Evolutionary conservation across 2,113 vertebrate genomes (phyloP).

Genomic region (Polypterus senegalus): DNA sequence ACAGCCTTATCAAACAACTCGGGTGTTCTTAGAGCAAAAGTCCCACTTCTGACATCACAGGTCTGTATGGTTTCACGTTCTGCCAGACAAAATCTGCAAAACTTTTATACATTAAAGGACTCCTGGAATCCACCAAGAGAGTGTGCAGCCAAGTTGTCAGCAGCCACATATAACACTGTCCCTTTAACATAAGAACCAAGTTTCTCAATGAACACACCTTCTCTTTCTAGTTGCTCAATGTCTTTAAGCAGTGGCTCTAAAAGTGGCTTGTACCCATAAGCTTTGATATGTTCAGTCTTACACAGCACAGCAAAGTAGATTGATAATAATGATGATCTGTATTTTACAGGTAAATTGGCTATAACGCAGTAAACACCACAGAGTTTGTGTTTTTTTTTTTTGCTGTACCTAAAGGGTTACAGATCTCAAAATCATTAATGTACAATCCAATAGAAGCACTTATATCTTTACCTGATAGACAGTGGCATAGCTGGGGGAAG

Average conservation of each 20-base stretch:
- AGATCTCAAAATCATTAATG: too few relatives aligned
- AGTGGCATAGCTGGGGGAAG: too few relatives aligned
- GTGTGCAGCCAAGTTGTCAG: constrained; percentile 19
- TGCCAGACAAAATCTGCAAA: constrained; percentile 18
- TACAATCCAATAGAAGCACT: too few relatives aligned
- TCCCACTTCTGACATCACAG: constrained; percentile 3
- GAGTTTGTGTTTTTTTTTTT: too few relatives aligned
- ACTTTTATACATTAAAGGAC: constrained; percentile 19
- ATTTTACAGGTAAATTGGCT: neutral
- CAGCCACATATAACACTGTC: constrained; percentile 14
- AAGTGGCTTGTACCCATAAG: constrained; percentile 15
- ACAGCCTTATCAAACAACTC: constrained; percentile 7
- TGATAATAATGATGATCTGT: constrained; percentile 10
- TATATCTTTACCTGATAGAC: too few relatives aligned
- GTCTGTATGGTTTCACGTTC: constrained; percentile 12
- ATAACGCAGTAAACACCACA: too few relatives aligned
- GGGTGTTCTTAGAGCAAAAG: constrained; percentile 15
- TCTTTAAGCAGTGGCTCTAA: constrained; percentile 17
- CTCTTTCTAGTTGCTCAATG: constrained; percentile 15
- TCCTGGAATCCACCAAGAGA: constrained; percentile 19
- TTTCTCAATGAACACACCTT: constrained; percentile 9
- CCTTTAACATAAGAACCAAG: constrained; percentile 11
- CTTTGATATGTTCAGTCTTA: constrained; percentile 10
- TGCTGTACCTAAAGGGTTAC: too few relatives aligned
- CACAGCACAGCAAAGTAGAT: constrained; percentile 19